Evolutionary conservation across 2,113 vertebrate species (phyloP).

Genomic region (Rattus norvegicus): DNA sequence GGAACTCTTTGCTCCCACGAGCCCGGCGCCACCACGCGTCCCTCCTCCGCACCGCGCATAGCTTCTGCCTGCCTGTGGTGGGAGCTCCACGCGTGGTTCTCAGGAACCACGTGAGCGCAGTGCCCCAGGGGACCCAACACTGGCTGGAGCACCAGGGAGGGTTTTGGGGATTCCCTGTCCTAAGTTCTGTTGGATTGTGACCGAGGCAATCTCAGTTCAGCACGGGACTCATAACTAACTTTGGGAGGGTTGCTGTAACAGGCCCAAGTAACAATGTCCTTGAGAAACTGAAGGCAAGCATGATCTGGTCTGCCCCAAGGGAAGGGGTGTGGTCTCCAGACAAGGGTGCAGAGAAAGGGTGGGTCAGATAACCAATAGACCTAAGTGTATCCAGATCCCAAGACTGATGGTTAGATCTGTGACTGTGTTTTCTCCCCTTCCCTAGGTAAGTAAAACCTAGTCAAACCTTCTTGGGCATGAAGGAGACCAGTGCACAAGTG

Average conservation of each 20-base stretch:
- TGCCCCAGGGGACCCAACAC: background rate
- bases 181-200: background rate
- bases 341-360: background rate
- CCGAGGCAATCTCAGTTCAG: background rate
- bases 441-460: background rate
- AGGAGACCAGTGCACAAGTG: background rate
- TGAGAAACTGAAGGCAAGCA: background rate
- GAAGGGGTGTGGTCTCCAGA: background rate
- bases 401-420: background rate
- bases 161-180: background rate
- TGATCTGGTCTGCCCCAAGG: background rate
- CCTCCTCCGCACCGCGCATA: background rate
- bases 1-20: background rate
- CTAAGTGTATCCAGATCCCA: too few relatives aligned
- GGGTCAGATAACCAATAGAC: background rate
- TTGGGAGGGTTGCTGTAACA: background rate
- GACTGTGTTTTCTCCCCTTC: background rate
- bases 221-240: background rate
- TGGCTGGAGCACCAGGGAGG: accelerated
- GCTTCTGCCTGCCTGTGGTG: background rate
- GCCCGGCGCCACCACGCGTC: accelerated
- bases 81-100: background rate
- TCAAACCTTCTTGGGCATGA: background rate
- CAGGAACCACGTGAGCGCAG: conserved; percentile 42
- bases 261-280: background rate